These are phyloP conservation scores for Cyphomyrus plagiostoma DNA, from an alignment of 2,113 vertebrate species.

Conservation along the genomic window DNA sequence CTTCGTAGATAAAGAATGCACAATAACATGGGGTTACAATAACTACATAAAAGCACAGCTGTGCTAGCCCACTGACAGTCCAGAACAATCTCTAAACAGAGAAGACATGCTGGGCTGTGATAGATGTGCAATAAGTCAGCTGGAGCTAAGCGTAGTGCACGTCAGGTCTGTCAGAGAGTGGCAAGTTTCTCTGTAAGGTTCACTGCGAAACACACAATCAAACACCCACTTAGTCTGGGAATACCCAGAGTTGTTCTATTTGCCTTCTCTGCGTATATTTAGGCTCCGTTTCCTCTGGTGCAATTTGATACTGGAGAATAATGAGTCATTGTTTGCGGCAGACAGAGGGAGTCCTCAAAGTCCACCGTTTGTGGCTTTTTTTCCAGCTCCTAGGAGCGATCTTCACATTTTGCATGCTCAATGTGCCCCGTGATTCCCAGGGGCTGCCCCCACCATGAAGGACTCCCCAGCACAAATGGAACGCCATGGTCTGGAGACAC, in stretches of 20 bases:
- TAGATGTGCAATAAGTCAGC: background rate
- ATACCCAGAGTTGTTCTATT: background rate
- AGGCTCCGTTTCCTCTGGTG: constrained; percentile 10
- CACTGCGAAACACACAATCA: constrained; percentile 12
- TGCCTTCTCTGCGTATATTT: constrained; percentile 6
- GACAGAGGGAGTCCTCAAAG: background rate
- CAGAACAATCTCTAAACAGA: background rate
- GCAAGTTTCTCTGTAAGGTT: background rate
- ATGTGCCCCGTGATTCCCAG: background rate
- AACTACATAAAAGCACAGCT: background rate
- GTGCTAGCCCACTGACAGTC: background rate
- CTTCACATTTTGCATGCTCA: background rate
- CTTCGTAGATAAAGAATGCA: background rate
- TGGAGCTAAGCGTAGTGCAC: background rate
- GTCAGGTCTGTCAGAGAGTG: background rate
- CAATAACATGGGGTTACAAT: background rate
- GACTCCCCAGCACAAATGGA: background rate
- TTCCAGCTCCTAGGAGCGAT: background rate
- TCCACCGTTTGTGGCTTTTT: constrained; percentile 6
- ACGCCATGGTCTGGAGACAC: background rate
- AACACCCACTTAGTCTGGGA: constrained; percentile 15
- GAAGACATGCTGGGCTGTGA: background rate
- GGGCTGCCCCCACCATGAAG: background rate
- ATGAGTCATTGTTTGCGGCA: constrained; percentile 20
- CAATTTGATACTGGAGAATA: constrained; percentile 14